These are phyloP conservation scores for Ennomos quercinarius DNA, from an alignment of 2,888 invertebrate genomes.

Conservation along the genomic window DNA sequence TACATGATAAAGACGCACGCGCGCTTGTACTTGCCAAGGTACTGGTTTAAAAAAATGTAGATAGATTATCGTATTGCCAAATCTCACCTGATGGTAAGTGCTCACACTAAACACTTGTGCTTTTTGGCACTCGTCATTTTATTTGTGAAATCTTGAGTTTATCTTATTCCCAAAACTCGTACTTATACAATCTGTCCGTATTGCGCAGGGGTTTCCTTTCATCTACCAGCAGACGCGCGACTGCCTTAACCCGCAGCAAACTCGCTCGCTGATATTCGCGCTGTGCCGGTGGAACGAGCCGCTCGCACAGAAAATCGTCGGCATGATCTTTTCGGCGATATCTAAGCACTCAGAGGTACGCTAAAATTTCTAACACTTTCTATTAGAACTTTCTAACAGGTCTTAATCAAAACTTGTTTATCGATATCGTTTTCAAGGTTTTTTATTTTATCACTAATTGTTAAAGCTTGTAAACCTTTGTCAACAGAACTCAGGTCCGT, in stretches of 20 bases:
- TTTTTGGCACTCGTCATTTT: too few relatives aligned
- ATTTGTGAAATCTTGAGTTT: too few relatives aligned
- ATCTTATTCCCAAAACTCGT: too few relatives aligned
- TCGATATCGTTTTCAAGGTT: too few relatives aligned
- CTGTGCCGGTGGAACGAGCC: constrained; percentile 96
- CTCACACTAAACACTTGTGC: too few relatives aligned
- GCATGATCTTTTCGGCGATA: constrained; percentile 96
- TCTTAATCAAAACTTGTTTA: too few relatives aligned
- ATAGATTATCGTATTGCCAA: too few relatives aligned
- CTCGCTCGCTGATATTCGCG: constrained; percentile 95
- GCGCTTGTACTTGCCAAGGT: constrained; percentile 95
- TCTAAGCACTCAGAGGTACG: constrained; percentile 94
- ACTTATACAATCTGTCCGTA: too few relatives aligned
- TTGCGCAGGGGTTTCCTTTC: constrained; percentile 93
- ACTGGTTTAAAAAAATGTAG: constrained; percentile 24
- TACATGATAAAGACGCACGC: constrained; percentile 92
- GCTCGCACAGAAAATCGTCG: constrained; percentile 94
- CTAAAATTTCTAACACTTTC: not conserved
- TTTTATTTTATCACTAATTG: too few relatives aligned
- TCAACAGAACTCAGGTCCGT: constrained; percentile 92
- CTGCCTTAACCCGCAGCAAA: constrained; percentile 96
- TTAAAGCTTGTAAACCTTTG: constrained; percentile 13
- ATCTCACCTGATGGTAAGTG: too few relatives aligned
- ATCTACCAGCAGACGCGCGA: constrained; percentile 97
- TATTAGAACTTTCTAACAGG: not conserved